Base-by-base conservation (phyloP, 2,113 vertebrate species). In the Thalassarche chlororhynchos region DNA sequence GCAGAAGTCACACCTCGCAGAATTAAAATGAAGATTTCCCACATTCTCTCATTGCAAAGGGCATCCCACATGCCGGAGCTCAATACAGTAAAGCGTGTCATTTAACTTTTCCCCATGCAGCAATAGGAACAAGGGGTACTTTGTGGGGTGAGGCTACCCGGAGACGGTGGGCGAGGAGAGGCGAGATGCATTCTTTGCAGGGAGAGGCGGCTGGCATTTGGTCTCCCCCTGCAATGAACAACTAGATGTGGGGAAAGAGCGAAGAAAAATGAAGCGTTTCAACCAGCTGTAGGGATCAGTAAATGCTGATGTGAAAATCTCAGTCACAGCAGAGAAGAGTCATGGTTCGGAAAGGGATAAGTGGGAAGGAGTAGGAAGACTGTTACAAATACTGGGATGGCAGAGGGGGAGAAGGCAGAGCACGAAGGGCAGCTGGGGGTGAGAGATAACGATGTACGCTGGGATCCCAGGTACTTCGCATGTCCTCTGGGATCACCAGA, bases 281-380 rank as follows among this genome's bases (percentile, higher is more conserved):
- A 71, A 38, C 5, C 21, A 95, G 49, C 24, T 49, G 47, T 13
- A 85, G 31, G 40, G 29, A 83, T 79, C 54, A 71, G 38, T 36
- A 93, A 84, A 89, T 54, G 52, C 60, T 68, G 47, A 87, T 65
- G 70, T 72, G 78, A 87, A 84, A 68, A 82, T 44, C n/a, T 75
- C 64, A 44, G 78, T 65, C 29, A 34, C 23, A 66, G 61, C 52
- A 84, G 52, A 78, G 64, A 42, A 65, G 24, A 57, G 51, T 0
- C 54, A 21, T 14, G 49, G 65, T 36, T 87, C 9, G 1, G 42
- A 66, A 87, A 81, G n/a, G 54, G 42, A 0, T 46, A 36, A 86
- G 46, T 40, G 38, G 85, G 79, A 92, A 95, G 58, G 58, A 54
- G 61, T 10, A 60, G 76, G 31, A 90, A 88, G 47, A 24, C 10